Evolutionary conservation across 2,113 vertebrate species (phyloP).

Genomic region (Centropristis striata): DNA sequence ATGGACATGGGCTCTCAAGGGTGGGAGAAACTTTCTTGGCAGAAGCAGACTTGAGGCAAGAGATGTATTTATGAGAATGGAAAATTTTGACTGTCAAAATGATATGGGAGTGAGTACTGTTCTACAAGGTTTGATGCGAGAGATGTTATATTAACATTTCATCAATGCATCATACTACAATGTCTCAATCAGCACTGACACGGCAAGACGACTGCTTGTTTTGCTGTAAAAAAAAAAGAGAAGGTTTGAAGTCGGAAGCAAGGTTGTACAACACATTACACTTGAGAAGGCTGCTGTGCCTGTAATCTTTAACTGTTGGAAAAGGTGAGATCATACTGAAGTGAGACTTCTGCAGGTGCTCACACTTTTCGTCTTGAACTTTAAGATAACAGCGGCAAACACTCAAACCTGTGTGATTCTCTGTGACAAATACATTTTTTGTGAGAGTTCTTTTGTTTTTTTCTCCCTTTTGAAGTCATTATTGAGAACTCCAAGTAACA

Average conservation of each 20-base stretch:
- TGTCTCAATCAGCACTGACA: not conserved
- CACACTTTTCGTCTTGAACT: not conserved
- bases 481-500: not conserved
- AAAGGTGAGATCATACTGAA: not conserved
- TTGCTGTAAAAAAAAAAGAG: not conserved
- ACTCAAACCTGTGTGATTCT: conserved; percentile 10
- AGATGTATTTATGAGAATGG: conserved; percentile 6
- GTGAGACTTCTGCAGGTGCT: not conserved
- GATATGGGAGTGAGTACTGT: not conserved
- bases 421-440: not conserved
- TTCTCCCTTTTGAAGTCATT: not conserved
- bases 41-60: not conserved
- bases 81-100: not conserved
- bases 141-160: not conserved
- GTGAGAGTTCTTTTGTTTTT: not conserved
- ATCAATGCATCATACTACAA: not conserved
- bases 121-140: not conserved
- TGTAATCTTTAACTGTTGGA: not conserved
- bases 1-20: not conserved
- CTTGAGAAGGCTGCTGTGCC: not conserved
- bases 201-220: not conserved
- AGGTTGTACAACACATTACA: not conserved
- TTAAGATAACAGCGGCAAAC: not conserved
- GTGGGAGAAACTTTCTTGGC: conserved; percentile 9
- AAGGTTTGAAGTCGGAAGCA: not conserved